These are phyloP conservation scores for Onychostoma macrolepis DNA, from an alignment of 2,113 vertebrate species.

Conservation along the genomic window DNA sequence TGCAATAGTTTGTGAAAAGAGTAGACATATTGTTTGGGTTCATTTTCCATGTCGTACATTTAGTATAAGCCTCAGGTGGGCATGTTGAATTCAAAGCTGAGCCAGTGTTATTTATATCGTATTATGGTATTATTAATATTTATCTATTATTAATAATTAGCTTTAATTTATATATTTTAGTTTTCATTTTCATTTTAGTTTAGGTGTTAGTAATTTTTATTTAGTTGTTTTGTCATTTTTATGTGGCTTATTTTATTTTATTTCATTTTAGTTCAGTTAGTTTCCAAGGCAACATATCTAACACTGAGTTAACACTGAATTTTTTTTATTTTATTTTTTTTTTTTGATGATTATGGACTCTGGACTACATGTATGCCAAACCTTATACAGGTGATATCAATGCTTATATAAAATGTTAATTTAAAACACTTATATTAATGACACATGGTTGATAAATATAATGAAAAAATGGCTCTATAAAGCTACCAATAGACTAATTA, in stretches of 20 bases:
- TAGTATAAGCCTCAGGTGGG: neutral
- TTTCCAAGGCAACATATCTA: neutral
- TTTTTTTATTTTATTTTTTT: no score
- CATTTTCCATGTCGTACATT: neutral
- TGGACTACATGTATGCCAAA: no score
- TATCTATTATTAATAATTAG: neutral
- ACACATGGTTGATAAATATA: no score
- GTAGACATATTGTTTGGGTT: neutral
- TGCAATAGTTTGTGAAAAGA: neutral
- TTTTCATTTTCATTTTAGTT: neutral
- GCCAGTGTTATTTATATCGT: neutral
- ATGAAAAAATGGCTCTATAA: no score
- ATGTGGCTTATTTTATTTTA: neutral
- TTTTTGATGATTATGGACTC: no score
- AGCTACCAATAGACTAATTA: no score
- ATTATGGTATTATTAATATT: neutral
- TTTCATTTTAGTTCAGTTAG: neutral
- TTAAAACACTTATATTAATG: no score
- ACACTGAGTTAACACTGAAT: no score
- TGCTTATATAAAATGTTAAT: no score
- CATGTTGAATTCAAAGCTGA: neutral
- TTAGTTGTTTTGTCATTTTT: neutral
- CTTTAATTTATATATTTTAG: neutral
- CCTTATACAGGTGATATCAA: no score
- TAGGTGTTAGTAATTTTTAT: neutral